These are phyloP conservation scores for Enoplosus armatus DNA, from an alignment of 2,797 vertebrate genomes.

Conservation along the genomic window DNA sequence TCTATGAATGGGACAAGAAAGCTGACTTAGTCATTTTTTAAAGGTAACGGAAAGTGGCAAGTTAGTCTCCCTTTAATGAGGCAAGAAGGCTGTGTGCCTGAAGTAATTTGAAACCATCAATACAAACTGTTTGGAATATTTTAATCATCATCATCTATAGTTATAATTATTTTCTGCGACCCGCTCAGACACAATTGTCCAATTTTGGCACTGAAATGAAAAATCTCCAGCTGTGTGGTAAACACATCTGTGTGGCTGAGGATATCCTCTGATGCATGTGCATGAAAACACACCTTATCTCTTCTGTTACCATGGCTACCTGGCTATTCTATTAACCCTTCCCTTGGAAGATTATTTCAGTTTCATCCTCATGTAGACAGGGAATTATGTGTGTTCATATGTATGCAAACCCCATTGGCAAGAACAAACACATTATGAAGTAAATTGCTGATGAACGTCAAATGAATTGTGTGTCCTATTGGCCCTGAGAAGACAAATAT, in stretches of 20 bases:
- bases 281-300: constrained; percentile 7
- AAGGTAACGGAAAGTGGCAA: not conserved
- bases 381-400: constrained; percentile 35
- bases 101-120: constrained; percentile 7
- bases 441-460: constrained; percentile 43
- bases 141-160: constrained; percentile 3
- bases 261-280: not conserved
- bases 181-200: not conserved
- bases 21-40: not conserved
- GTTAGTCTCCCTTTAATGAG: not conserved
- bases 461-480: constrained; percentile 24
- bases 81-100: not conserved
- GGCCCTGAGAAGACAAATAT: constrained; percentile 43
- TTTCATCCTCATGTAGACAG: constrained; percentile 11
- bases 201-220: not conserved
- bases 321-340: constrained; percentile 50
- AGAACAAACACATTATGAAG: constrained; percentile 53
- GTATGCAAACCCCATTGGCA: constrained; percentile 29
- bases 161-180: not conserved
- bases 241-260: not conserved
- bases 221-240: not conserved
- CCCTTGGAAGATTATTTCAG: constrained; percentile 33
- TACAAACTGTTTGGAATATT: not conserved
- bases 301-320: constrained; percentile 63
- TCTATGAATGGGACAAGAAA: not conserved